These are phyloP conservation scores for Lacanobia wlatinum DNA, from an alignment of 2,888 invertebrate species.

Conservation along the genomic window DNA sequence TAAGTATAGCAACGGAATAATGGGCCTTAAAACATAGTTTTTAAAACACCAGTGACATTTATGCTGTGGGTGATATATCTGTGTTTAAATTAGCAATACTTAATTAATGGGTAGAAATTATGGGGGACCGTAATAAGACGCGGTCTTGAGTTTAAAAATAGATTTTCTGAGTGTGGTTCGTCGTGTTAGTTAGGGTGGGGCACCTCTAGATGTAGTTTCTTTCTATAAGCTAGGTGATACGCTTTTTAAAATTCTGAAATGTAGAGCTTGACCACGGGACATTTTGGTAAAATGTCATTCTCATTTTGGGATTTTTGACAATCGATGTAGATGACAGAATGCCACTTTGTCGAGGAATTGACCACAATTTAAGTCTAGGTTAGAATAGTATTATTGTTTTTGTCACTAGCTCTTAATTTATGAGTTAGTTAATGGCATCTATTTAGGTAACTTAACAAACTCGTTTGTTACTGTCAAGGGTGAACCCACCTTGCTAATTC, in stretches of 20 bases:
- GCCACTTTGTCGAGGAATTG: too few species aligned
- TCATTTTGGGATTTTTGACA: not conserved
- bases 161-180: not conserved
- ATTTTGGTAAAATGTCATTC: not conserved
- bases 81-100: slow-evolving; percentile 28
- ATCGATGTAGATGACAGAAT: not conserved
- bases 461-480: too few species aligned
- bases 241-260: not conserved
- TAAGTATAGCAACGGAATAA: slow-evolving; percentile 47
- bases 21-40: slow-evolving; percentile 50
- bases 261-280: not conserved
- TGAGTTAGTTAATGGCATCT: too few species aligned
- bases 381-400: too few species aligned
- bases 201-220: not conserved
- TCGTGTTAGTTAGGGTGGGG: not conserved
- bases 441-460: too few species aligned
- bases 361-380: too few species aligned
- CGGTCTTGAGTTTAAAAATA: not conserved
- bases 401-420: too few species aligned
- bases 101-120: slow-evolving; percentile 9
- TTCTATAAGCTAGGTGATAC: too few species aligned
- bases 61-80: slow-evolving; percentile 38
- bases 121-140: not conserved
- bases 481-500: too few species aligned
- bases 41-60: slow-evolving; percentile 53